phyloP scores from a whole-genome alignment of 2,113 vertebrate species.

The Pangasianodon hypophthalmus region DNA sequence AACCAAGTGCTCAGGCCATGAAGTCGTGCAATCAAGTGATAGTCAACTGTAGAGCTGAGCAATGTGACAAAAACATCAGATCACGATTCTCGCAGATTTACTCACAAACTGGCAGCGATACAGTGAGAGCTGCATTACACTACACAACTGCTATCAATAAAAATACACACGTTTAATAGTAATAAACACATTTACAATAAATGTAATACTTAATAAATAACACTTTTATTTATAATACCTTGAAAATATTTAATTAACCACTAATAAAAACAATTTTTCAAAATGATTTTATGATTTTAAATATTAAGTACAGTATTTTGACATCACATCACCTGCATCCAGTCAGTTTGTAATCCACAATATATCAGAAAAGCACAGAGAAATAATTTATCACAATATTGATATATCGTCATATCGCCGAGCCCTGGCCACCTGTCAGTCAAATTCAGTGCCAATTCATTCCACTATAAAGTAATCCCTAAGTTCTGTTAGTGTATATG shows the following conservation, averaged over 20 bases:
- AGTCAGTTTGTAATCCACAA: neutral
- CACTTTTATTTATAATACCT: neutral
- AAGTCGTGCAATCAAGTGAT: neutral
- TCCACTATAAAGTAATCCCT: neutral
- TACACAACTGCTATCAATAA: neutral
- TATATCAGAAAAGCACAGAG: neutral
- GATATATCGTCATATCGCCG: neutral
- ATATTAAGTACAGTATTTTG: neutral
- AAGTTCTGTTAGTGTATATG: neutral
- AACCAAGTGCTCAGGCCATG: neutral
- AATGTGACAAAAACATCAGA: neutral
- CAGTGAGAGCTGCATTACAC: no score
- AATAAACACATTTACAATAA: neutral
- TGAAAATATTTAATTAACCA: neutral
- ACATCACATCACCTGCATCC: neutral
- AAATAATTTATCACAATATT: neutral
- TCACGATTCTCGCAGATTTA: neutral
- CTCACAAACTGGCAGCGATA: neutral
- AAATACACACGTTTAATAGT: neutral
- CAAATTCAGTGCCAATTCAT: neutral
- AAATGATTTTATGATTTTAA: neutral
- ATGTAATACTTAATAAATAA: neutral
- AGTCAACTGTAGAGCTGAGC: neutral
- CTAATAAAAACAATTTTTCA: neutral
- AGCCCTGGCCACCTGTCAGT: neutral